phyloP scores from a whole-genome alignment of 2,113 vertebrate species.

The Lasiurus borealis region DNA sequence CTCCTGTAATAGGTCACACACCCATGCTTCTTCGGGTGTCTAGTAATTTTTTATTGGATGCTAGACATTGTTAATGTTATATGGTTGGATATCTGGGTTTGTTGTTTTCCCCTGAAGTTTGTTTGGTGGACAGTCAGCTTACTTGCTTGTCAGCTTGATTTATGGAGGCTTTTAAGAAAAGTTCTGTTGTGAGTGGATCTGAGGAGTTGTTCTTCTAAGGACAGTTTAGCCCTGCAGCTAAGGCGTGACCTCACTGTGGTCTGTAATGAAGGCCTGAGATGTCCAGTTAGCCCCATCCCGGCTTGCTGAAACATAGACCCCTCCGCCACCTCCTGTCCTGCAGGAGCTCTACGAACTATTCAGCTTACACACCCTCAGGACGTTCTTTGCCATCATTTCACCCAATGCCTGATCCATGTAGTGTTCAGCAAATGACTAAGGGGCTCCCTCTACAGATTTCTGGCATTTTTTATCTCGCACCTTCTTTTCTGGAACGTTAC shows the following conservation, averaged over 20 bases:
- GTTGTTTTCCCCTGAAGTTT: not conserved
- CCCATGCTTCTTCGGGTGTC: not conserved
- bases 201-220: not conserved
- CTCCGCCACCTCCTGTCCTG: not conserved
- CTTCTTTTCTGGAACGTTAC: not conserved
- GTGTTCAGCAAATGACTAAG: not conserved
- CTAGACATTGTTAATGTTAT: not conserved
- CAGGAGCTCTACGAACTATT: not conserved
- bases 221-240: not conserved
- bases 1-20: not conserved
- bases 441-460: not conserved
- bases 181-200: not conserved
- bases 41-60: not conserved
- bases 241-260: not conserved
- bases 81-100: not conserved
- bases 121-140: not conserved
- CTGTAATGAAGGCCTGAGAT: not conserved
- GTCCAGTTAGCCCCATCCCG: not conserved
- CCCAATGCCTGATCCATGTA: not conserved
- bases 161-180: constrained; percentile 27
- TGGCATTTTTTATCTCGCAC: not conserved
- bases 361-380: not conserved
- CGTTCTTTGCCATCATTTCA: not conserved
- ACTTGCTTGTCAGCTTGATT: not conserved
- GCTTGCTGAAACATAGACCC: not conserved